Evolutionary conservation across 1,140 invertebrate genomes (phyloP).

Genomic region (Drosophila mayri): DNA sequence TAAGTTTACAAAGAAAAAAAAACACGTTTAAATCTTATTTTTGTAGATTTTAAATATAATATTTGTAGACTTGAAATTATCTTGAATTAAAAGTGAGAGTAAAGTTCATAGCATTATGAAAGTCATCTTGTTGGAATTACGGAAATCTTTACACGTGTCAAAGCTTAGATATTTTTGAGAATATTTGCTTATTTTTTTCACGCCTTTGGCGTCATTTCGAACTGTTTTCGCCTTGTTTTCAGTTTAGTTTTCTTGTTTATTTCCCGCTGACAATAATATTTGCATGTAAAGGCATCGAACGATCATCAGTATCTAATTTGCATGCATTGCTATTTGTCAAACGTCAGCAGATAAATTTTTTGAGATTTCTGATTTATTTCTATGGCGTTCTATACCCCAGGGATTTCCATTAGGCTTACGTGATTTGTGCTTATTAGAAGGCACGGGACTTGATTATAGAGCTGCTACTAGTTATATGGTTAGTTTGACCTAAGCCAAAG

Average conservation of each 20-base stretch:
- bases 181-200: constrained; percentile 23
- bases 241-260: constrained; percentile 14
- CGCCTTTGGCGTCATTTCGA: constrained; percentile 2
- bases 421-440: constrained; percentile 37
- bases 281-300: constrained; percentile 17
- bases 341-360: constrained; percentile 28
- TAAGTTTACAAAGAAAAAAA: constrained; percentile 4
- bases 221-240: constrained; percentile 15
- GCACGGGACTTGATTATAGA: constrained; percentile 34
- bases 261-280: constrained; percentile 32
- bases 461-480: constrained; percentile 15
- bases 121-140: not conserved
- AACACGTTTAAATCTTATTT: not conserved
- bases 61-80: not conserved
- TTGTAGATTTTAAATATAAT: not conserved
- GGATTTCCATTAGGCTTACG: constrained; percentile 33
- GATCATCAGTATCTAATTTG: constrained; percentile 31
- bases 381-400: constrained; percentile 21
- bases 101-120: constrained; percentile 4
- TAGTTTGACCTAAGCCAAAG: not conserved
- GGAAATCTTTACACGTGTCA: constrained; percentile 6
- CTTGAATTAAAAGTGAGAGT: too few species aligned
- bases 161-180: not conserved
- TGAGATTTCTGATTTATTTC: constrained; percentile 22
- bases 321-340: constrained; percentile 22